Evolutionary conservation across 2,888 invertebrate genomes (phyloP), one percentile per base, ranked within the genome.

Genomic region (Apotomis turbidana): DNA sequence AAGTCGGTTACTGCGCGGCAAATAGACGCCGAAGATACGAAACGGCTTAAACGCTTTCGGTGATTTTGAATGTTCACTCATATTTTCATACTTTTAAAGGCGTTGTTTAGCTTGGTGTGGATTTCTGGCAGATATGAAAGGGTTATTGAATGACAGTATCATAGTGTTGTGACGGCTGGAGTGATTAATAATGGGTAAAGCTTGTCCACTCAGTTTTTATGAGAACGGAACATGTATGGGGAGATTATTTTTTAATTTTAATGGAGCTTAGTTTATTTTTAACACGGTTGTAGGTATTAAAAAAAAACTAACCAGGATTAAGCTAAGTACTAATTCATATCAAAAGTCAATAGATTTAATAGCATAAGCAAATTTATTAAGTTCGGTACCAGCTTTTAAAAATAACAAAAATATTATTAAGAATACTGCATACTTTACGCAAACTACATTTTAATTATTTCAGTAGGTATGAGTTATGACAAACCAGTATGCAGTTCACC

Each of bases 161-260:
- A 87, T 87, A 88, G 88, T 93, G 92, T 93, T 93, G 87, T 93
- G 93, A 93, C 93, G 91, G 89, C 89, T 85, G 82, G 75, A 85
- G 89, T 92, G 93, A 93, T 93, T 92, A 93, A 92, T 93, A 92
- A 93, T 90, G 93, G 91, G 87, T 84, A 82, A 82, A 82, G 85
- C 87, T 84, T 91, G 93, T 91, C 85, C 87, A 84, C 72, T 72
- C 72, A 46, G 63, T 80, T 83, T 85, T 88, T 87, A 85, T 90
- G 86, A 88, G 86, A 89, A 85, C 84, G 84, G 81, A 86, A 86
- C 88, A 83, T 89, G 90, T 88, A 86, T 81, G 85, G 86, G 62
- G 58, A 68, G 72, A 68, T 68, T 68, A 51, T 58, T 68, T 72
- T 72, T 52, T 41, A 68, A 72, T 68, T 71, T 71, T 72, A 80